Conservation (phyloP, 2,888 invertebrate species). For the Dorcus parallelipipedus region DNA sequence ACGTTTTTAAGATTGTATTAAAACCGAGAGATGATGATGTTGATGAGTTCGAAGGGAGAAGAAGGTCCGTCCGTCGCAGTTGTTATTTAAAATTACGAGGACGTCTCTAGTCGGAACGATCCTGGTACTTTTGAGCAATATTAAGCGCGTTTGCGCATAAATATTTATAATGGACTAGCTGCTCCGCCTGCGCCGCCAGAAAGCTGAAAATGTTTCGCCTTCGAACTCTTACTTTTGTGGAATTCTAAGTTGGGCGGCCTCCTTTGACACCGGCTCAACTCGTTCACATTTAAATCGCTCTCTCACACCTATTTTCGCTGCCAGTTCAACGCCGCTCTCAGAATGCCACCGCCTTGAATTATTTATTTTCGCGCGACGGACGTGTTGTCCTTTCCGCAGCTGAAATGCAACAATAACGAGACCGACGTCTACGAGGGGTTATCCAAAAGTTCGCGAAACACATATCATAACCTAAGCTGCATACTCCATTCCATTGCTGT, state of each 20-base stretch:
- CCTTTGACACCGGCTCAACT: neutral
- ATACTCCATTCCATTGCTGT: too few relatives aligned
- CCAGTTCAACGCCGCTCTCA: neutral
- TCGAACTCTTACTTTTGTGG: conserved; percentile 2
- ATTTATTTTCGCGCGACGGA: conserved; percentile 1
- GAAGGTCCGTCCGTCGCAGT: too few relatives aligned
- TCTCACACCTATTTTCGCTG: conserved; percentile 1
- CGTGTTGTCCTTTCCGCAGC: neutral
- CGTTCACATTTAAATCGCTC: conserved; percentile 1
- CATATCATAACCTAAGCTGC: too few relatives aligned
- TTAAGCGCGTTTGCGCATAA: neutral
- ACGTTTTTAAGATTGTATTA: too few relatives aligned
- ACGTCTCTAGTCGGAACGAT: too few relatives aligned
- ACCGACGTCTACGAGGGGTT: too few relatives aligned
- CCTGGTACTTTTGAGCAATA: neutral
- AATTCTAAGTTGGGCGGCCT: conserved; percentile 2
- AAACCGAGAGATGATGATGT: too few relatives aligned
- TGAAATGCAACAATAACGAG: neutral
- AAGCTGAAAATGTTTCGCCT: conserved; percentile 1
- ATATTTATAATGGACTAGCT: neutral
- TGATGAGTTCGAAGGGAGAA: too few relatives aligned
- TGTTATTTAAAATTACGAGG: too few relatives aligned
- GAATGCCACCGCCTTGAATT: neutral
- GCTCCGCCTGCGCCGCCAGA: neutral
- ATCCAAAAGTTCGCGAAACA: too few relatives aligned